Base-by-base conservation (phyloP, 2,797 vertebrate genomes). In the Acanthiza pusilla region DNA sequence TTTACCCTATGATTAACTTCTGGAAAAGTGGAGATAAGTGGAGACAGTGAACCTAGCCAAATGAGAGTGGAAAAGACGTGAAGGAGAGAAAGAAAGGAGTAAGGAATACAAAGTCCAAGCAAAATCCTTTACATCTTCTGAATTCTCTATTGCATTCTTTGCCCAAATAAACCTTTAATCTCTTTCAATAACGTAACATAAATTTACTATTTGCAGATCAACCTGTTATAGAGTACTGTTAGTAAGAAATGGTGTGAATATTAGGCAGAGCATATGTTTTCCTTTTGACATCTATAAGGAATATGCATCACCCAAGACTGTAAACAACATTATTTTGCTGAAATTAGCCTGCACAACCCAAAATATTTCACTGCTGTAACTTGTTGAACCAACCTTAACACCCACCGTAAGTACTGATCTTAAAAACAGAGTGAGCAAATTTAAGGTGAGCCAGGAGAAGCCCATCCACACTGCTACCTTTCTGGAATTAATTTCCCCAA, bases 141-240 rank as follows among this genome's bases (percentile, higher is more conserved):
- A 77, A 77, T 90, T 88, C 53, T 80, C 30, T 87, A 2, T 32
- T 68, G 36, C 18, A 25, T 57, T 93, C 23, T 91, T 81, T 85
- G 53, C 62, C 30, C 88, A 71, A 76, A 38, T 43, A 80, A 80
- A 91, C 81, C 86, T 91, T 66, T 87, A 90, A 70, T 62, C 13
- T 78, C 67, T 79, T 91, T 93, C 70, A 92, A 7, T 78, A 96
- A 74, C 48, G 30, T 51, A 84, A 51, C 65, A 88, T 82, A 93
- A 54, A 93, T 94, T 30, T 86, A 88, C 51, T 63, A 27, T 76
- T 80, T 86, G 26, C 30, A 67, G 66, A 82, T 72, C 70, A 90
- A 84, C 45, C 25, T 73, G 40, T 65, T 84, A 22, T 19, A 87
- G 71, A n/a, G 75, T 55, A 84, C 16, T 45, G 36, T 50, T 54